Base-by-base conservation (phyloP, 1,140 invertebrate genomes). In the Pachyrhynchus sulphureomaculatus region DNA sequence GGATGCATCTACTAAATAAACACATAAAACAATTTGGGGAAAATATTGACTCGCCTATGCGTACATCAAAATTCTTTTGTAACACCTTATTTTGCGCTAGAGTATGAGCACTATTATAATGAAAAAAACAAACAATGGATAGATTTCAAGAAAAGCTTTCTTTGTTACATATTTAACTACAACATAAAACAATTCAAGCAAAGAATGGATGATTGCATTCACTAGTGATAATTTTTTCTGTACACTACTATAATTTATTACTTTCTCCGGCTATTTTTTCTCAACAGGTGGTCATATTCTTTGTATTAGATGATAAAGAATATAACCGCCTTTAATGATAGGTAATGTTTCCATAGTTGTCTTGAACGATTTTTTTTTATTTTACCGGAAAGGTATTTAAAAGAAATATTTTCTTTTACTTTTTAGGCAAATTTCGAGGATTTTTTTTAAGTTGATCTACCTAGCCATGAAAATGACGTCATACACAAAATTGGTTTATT, bases 161-260 rank as follows among this genome's bases (percentile, higher is more conserved):
- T 61, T 61, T 61, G 58, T 61, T 61, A 61, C 48, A 61, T 61
- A 61, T 61, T 61, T 61, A 61, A 61, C 58, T n/a, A 52, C 29
- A 42, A 45, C 49, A 53, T 61, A 52, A 61, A 52, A 53, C 58
- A 44, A 52, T 49, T 49, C 45, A 47, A 23, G 53, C 15, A 29
- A 56, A 56, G 42, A 56, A 56, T 45, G 21, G 53, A 41, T 56
- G 53, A 56, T 56, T 56, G 53, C 33, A 41, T 36, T 41, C 6
- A 13, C 10, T 15, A 8, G 39, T 15, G 26, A 33, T 56, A 56
- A 56, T 56, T 56, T 10, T n/a, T 20, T 56, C 15, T 32, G 37
- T 23, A 44, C 13, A 56, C 37, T 36, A 45, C 29, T 12, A 45
- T 56, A 33, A 56, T 45, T 56, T 45, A 29, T 6, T 29, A 29